Evolutionary conservation across 2,888 invertebrate genomes (phyloP).

Genomic region (Cinara cedri): DNA sequence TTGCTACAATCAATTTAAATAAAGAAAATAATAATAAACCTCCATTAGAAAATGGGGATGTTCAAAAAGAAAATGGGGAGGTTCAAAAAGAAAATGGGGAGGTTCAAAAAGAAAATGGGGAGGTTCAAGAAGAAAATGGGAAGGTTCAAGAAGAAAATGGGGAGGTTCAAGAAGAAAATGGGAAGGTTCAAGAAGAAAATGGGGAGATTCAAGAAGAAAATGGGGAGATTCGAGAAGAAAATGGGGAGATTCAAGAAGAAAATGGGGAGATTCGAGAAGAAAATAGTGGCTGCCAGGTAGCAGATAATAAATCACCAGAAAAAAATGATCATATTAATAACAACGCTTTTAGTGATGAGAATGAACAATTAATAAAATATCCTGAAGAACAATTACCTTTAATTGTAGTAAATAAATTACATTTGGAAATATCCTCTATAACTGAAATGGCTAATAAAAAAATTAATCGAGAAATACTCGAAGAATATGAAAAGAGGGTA

Average conservation of each 20-base stretch:
- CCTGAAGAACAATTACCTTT: not conserved
- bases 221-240: not conserved
- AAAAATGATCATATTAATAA: not conserved
- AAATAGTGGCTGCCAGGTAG: too few relatives aligned
- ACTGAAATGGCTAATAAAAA: too few relatives aligned
- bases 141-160: not conserved
- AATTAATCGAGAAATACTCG: constrained; percentile 67
- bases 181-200: not conserved
- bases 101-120: too few relatives aligned
- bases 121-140: not conserved
- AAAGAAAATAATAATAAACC: too few relatives aligned
- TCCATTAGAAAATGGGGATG: not conserved
- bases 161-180: too few relatives aligned
- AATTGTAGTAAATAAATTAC: too few relatives aligned
- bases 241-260: not conserved
- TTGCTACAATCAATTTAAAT: constrained; percentile 54
- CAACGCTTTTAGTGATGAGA: too few relatives aligned
- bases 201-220: not conserved
- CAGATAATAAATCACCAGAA: constrained; percentile 59
- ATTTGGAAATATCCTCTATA: too few relatives aligned
- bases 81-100: too few relatives aligned
- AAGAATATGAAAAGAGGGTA: constrained; percentile 68
- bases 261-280: not conserved
- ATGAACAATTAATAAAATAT: not conserved
- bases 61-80: not conserved